Evolutionary conservation across 2,113 vertebrate genomes (phyloP), one percentile per base, ranked within the genome.

Genomic region (Smithornis capensis): DNA sequence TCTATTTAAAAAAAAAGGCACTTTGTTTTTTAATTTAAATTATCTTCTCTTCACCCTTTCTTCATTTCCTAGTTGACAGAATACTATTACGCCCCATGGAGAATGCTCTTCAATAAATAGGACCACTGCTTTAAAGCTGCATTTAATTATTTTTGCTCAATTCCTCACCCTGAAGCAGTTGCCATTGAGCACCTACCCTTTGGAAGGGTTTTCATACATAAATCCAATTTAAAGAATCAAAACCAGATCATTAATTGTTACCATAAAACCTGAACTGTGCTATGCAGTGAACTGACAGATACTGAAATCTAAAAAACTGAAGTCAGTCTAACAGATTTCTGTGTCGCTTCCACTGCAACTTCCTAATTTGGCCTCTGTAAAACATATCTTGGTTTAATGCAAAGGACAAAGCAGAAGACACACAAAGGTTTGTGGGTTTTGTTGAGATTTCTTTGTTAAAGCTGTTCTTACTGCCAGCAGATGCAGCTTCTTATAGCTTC

Each of bases 211-310:
- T 83, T 71, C 31, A 83, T 56, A 50, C n/a, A 83, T 76, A 86
- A 93, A 95, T 88, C n/a, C 91, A 62, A 71, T 55, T 47, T 89
- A 64, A 94, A 78, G 56, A 78, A 55, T 65, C 49, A 85, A 87
- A 89, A 71, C 22, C 37, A 73, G 40, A 77, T 14, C 53, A 59
- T 71, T 70, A 88, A 70, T 33, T 79, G 55, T 50, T 90, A 75
- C 71, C 83, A 40, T 82, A 87, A 85, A 91, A 88, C 55, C 50
- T 55, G 19, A 62, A 62, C n/a, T 65, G 73, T 12, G 12, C 25
- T 15, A 19, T 3, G 33, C 55, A 94, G 21, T 49, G n/a, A 87
- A 83, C 64, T 37, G 52, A 45, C 7, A 83, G 29, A 75, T 23
- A 81, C 18, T 33, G 35, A 89, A 93, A 94, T 47, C n/a, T 21